These are phyloP conservation scores for Pao palembangensis DNA, from an alignment of 2,113 vertebrate species.

Conservation along the genomic window DNA sequence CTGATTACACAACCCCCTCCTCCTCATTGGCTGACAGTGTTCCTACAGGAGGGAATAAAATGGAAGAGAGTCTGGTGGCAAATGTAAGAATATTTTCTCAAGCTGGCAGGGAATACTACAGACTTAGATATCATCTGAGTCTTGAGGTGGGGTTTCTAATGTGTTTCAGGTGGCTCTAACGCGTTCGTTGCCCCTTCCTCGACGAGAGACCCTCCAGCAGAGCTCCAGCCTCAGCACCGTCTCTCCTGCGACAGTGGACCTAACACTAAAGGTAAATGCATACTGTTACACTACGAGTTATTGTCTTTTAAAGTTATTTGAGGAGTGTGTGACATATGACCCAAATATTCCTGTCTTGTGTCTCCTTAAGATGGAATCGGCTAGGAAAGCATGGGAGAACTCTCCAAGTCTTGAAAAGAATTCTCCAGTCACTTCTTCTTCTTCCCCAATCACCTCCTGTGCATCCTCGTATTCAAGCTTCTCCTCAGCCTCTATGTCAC, in stretches of 20 bases:
- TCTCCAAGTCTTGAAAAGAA: slow-evolving; percentile 93
- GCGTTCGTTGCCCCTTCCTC: slow-evolving; percentile 89
- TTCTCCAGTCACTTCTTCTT: slow-evolving; percentile 87
- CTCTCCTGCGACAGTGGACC: slow-evolving; percentile 94
- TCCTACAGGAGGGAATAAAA: slow-evolving; percentile 87
- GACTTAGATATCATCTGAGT: background rate
- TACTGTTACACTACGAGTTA: background rate
- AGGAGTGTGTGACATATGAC: background rate
- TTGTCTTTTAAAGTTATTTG: background rate
- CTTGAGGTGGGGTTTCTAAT: background rate
- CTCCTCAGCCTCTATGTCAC: slow-evolving; percentile 91
- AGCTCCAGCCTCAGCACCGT: slow-evolving; percentile 92
- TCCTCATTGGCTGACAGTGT: slow-evolving; percentile 90
- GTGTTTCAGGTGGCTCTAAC: slow-evolving; percentile 88
- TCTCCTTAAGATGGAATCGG: slow-evolving; percentile 91
- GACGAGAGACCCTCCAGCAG: slow-evolving; percentile 92
- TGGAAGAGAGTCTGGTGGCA: slow-evolving; percentile 92
- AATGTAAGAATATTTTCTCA: slow-evolving; percentile 79
- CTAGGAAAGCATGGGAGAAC: slow-evolving; percentile 98
- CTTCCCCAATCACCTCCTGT: slow-evolving; percentile 84
- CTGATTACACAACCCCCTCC: slow-evolving; percentile 95
- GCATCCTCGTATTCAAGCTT: slow-evolving; percentile 88
- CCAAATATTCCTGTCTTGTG: background rate
- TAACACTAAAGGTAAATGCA: slow-evolving; percentile 89
- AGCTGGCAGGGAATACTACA: background rate